Conservation (phyloP, 2,888 invertebrate genomes). For the Agrenia bidenticulata region DNA sequence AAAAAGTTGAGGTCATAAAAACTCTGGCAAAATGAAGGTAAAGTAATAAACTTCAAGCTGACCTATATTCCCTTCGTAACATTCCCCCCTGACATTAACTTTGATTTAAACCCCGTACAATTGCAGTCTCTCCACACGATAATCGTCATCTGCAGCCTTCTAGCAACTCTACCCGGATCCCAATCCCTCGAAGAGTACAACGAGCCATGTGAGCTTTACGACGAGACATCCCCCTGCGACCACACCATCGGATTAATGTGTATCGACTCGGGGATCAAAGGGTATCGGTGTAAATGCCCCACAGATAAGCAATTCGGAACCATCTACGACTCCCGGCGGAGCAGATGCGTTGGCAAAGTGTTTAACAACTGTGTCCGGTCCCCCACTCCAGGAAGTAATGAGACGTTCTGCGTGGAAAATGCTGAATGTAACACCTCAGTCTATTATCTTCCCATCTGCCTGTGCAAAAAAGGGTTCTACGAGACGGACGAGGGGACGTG, state of each 20-base stretch:
- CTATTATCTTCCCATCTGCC: slow-evolving; percentile 34
- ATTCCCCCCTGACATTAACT: neutral
- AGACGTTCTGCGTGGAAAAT: slow-evolving; percentile 33
- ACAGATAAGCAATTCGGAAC: slow-evolving; percentile 33
- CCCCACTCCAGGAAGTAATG: slow-evolving; percentile 12
- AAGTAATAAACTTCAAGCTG: neutral
- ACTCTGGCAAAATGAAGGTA: neutral
- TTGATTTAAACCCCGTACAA: neutral
- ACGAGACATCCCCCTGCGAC: slow-evolving; percentile 29
- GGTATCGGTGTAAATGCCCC: slow-evolving; percentile 40
- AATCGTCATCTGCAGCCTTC: too few species aligned
- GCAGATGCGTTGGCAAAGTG: slow-evolving; percentile 39
- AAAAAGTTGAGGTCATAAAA: too few species aligned
- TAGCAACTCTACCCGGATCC: neutral
- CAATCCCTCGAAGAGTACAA: slow-evolving; percentile 27
- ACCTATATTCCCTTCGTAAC: neutral
- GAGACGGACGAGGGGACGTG: slow-evolving; percentile 35
- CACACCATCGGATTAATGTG: slow-evolving; percentile 36
- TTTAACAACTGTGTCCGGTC: slow-evolving; percentile 38
- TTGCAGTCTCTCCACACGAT: neutral
- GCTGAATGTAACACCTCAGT: slow-evolving; percentile 29
- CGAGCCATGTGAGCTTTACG: slow-evolving; percentile 41
- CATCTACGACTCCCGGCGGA: slow-evolving; percentile 31
- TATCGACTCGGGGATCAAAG: slow-evolving; percentile 35
- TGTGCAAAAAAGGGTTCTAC: slow-evolving; percentile 31